A percentile compares a stretch with the other conserved stretches of the same genome.
Conservation (phyloP, 37 sponge, comb jelly and placozoan genomes). For the Ephydatia muelleri region DNA sequence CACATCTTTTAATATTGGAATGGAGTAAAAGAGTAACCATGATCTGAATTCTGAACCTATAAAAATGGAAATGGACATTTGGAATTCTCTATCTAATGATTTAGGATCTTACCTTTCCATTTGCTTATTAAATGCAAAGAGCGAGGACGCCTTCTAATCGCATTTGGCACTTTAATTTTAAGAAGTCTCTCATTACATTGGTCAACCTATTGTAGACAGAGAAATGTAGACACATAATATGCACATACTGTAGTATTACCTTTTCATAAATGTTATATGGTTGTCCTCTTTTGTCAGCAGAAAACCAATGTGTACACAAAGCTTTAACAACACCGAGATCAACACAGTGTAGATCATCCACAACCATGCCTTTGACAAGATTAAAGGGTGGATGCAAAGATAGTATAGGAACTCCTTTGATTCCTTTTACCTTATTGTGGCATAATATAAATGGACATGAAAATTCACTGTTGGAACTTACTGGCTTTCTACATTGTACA, state of each 20-base stretch:
- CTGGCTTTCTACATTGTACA: not conserved
- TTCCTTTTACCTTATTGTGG: not conserved
- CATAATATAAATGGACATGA: not conserved
- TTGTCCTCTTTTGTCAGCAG: not conserved
- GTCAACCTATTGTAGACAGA: not conserved
- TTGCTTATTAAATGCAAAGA: not conserved
- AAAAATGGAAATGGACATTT: not conserved
- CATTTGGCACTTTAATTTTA: slow-evolving; percentile 1
- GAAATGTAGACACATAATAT: not conserved
- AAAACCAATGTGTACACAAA: not conserved
- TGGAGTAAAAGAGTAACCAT: not conserved
- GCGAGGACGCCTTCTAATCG: not conserved
- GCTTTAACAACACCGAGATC: not conserved
- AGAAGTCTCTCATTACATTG: slow-evolving; percentile 1
- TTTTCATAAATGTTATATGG: not conserved
- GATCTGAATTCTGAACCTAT: not conserved
- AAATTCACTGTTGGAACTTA: not conserved
- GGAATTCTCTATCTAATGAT: not conserved
- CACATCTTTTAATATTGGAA: not conserved
- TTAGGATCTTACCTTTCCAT: not conserved
- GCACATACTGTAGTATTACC: not conserved
- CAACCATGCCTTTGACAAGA: not conserved
- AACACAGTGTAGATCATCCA: slow-evolving; percentile 1
- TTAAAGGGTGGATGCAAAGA: not conserved
- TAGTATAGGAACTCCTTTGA: not conserved